These are phyloP conservation scores for Prosapia bicincta DNA, from an alignment of 2,888 invertebrate genomes.

Conservation along the genomic window DNA sequence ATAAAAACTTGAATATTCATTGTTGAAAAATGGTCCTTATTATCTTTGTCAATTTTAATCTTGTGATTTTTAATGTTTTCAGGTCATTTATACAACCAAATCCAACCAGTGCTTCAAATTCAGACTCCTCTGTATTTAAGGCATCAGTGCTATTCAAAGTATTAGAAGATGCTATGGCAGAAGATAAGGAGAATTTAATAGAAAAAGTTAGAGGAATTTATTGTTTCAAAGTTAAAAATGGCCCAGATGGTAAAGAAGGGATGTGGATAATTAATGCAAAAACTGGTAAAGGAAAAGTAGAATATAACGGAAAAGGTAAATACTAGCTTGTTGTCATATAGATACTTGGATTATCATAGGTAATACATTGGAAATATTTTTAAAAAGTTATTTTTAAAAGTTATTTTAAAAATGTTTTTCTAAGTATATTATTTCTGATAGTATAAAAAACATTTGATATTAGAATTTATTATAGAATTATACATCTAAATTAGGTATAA, in stretches of 20 bases:
- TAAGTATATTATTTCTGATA: too few relatives aligned
- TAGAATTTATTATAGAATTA: too few relatives aligned
- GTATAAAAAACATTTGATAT: background rate
- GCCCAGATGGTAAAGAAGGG: constrained; percentile 73
- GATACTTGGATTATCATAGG: constrained; percentile 2
- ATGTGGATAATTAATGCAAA: constrained; percentile 93
- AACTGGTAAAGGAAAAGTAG: constrained; percentile 81
- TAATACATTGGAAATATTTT: background rate
- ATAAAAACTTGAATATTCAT: too few relatives aligned
- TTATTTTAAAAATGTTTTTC: background rate
- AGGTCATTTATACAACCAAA: constrained; percentile 47
- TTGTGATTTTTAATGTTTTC: too few relatives aligned
- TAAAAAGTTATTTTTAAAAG: background rate
- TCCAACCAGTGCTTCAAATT: constrained; percentile 50
- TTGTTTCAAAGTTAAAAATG: constrained; percentile 83
- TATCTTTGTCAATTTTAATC: too few relatives aligned
- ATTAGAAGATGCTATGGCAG: constrained; percentile 74
- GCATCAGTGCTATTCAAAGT: constrained; percentile 77
- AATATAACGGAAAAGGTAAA: constrained; percentile 66
- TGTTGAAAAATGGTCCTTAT: too few relatives aligned
- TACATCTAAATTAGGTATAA: too few relatives aligned
- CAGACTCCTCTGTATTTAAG: constrained; percentile 57
- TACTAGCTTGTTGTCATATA: too few relatives aligned
- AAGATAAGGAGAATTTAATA: constrained; percentile 75
- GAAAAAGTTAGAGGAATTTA: constrained; percentile 85